Evolutionary conservation across 2,113 vertebrate species (phyloP), one percentile per base, ranked within the genome.

Genomic region (Paramormyrops kingsleyae): DNA sequence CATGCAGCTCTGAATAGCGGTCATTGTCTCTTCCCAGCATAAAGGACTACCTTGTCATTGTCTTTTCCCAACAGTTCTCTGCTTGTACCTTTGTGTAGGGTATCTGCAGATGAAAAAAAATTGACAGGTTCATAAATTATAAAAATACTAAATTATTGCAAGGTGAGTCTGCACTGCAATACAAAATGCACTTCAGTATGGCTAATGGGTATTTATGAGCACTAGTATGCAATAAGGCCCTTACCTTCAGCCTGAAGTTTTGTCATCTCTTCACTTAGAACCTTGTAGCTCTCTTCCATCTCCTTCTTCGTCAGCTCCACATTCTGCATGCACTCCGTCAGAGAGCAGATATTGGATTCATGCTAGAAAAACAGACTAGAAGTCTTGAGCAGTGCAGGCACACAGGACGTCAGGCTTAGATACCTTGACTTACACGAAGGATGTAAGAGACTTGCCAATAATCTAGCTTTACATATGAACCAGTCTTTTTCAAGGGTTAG

Each of bases 281-380:
- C 94, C 90, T 98, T 97, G 83, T 98, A 97, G 80, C 96, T 97
- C 90, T 99, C 97, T 93, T 99, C 98, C 94, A 98, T 95, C 91
- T 97, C 96, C 90, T 97, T 95, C 93, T 98, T 97, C 96, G 97
- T 98, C 83, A 97, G 95, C 95, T 99, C 98, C 93, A 98, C 96
- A 0, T 95, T 97, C 94, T 98, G 97, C 96, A 97, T 98, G 95
- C 97, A 98, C 91, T 99, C 97, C 0, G 97, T 98, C 85, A 99
- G 96, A 0, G 98, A 99, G 88, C 97, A 96, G 93, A 99, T 99
- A 96, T 98, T 98, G 7, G 97, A 97, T 92, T 99, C 98, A 1
- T 99, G 98, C 98, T 99, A 94, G 0, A 56, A 87, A 87, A 85
- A 84, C 42, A 87, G 89, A 62, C 46, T 35, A 56, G 2, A 46